phyloP scores from a whole-genome alignment of 2,113 vertebrate genomes.

The Sisor rabdophorus region DNA sequence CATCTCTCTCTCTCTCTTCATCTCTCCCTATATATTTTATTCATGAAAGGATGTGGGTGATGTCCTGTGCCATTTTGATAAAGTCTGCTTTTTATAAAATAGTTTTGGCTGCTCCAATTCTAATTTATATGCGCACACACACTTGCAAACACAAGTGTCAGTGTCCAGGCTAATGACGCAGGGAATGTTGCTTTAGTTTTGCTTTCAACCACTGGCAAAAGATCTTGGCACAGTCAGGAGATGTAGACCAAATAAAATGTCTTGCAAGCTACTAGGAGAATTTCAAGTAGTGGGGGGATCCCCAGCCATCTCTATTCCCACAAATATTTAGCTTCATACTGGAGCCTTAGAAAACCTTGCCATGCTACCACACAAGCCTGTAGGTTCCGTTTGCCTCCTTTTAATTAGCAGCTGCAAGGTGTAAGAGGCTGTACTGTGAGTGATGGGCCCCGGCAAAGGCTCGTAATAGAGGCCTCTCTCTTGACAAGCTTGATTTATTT shows the following conservation, averaged over 20 bases:
- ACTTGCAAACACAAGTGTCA: background rate
- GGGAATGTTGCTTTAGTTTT: slow-evolving; percentile 9
- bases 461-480: slow-evolving; percentile 73
- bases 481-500: slow-evolving; percentile 73
- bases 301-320: slow-evolving; percentile 52
- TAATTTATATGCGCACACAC: slow-evolving; percentile 18
- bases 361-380: slow-evolving; percentile 35
- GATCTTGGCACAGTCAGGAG: slow-evolving; percentile 25
- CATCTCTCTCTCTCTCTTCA: slow-evolving; percentile 52
- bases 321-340: slow-evolving; percentile 63
- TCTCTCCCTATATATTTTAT: slow-evolving; percentile 61
- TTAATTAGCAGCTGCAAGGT: slow-evolving; percentile 75
- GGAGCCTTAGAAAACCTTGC: slow-evolving; percentile 54
- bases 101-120: slow-evolving; percentile 39
- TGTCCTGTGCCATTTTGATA: background rate
- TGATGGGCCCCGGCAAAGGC: slow-evolving; percentile 65
- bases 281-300: slow-evolving; percentile 41
- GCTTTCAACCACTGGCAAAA: slow-evolving; percentile 34
- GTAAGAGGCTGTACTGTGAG: slow-evolving; percentile 62
- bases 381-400: slow-evolving; percentile 57
- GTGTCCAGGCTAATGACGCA: slow-evolving; percentile 7
- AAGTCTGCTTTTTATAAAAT: slow-evolving; percentile 56
- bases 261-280: background rate
- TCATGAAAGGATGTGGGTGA: slow-evolving; percentile 55
- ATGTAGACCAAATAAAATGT: slow-evolving; percentile 7